Conservation (phyloP, 2,888 invertebrate species). For the Nomada ruficornis region DNA sequence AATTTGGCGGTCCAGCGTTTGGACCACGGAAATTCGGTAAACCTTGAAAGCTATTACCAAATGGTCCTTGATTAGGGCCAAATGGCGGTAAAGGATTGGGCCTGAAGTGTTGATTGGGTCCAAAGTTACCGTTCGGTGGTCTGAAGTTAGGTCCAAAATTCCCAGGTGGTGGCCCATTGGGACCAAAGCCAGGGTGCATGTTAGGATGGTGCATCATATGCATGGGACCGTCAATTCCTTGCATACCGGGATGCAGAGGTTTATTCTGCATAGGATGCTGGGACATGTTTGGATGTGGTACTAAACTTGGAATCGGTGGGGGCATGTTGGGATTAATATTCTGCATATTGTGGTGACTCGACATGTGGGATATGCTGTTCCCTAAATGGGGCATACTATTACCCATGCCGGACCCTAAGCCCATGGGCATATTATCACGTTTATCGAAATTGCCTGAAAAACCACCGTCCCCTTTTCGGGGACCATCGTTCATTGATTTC, state of each 20-base stretch:
- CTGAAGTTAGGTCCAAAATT: constrained; percentile 76
- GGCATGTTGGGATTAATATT: constrained; percentile 80
- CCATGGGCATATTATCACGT: constrained; percentile 73
- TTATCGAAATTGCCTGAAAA: constrained; percentile 75
- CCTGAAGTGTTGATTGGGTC: constrained; percentile 79
- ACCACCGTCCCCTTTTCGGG: constrained; percentile 66
- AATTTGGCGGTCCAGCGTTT: constrained; percentile 76
- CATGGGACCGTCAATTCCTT: constrained; percentile 76
- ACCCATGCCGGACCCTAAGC: constrained; percentile 66
- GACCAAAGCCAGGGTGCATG: constrained; percentile 79
- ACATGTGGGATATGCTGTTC: constrained; percentile 66
- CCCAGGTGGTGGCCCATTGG: constrained; percentile 78
- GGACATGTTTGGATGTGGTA: constrained; percentile 74
- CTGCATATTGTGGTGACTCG: constrained; percentile 80
- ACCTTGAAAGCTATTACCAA: constrained; percentile 76
- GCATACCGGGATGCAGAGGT: constrained; percentile 68
- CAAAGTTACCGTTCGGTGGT: constrained; percentile 79
- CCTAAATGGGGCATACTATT: constrained; percentile 67
- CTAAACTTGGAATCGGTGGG: constrained; percentile 72
- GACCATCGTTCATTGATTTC: constrained; percentile 64
- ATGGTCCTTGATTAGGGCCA: constrained; percentile 74
- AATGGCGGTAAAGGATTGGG: constrained; percentile 78
- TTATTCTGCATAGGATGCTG: constrained; percentile 74
- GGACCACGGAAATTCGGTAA: constrained; percentile 79
- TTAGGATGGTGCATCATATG: constrained; percentile 79